These are phyloP conservation scores for Elephantulus edwardii DNA, from an alignment of 2,113 vertebrate genomes.

Conservation along the genomic window DNA sequence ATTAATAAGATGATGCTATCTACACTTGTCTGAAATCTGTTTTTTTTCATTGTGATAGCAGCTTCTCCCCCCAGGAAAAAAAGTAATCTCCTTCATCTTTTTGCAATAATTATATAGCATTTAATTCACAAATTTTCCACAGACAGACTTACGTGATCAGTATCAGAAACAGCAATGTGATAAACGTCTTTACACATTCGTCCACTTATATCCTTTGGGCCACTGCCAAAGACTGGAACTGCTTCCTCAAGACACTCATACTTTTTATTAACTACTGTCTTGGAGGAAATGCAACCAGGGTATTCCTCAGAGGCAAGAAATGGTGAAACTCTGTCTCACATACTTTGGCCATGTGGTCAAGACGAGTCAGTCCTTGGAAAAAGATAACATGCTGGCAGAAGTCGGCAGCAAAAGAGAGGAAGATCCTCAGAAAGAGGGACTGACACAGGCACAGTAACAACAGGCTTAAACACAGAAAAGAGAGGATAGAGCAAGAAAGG, in stretches of 20 bases:
- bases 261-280: neutral
- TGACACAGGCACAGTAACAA: no score
- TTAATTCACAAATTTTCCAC: neutral
- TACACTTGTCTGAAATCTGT: neutral
- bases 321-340: no score
- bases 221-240: conserved; percentile 15
- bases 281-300: no score
- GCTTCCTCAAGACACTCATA: conserved; percentile 5
- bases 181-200: neutral
- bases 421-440: no score
- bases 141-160: neutral
- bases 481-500: no score
- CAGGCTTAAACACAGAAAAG: no score
- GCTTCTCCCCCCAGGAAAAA: conserved; percentile 30
- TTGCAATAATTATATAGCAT: neutral
- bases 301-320: no score
- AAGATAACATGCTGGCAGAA: no score
- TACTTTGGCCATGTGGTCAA: no score
- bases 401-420: no score
- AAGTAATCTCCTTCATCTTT: neutral
- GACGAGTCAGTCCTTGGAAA: no score
- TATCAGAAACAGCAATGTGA: neutral
- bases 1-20: neutral
- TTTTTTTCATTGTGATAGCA: neutral
- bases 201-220: neutral